phyloP scores from a whole-genome alignment of 2,888 invertebrate species.

The Thecophora atra region DNA sequence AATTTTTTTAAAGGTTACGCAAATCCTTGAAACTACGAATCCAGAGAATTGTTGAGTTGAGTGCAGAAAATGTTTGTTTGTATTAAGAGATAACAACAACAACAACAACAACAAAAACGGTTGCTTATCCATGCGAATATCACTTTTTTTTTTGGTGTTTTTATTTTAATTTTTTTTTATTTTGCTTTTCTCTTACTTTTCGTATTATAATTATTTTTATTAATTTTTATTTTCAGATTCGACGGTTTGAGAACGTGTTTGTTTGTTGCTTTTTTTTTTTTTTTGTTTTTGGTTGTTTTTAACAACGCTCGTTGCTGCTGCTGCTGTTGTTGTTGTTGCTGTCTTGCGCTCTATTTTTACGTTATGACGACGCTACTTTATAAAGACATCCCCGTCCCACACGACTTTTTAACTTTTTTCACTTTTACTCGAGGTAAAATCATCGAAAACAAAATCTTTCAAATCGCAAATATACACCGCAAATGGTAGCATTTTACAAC shows the following conservation, averaged over 20 bases:
- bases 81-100: too few species aligned
- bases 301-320: not conserved
- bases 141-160: too few species aligned
- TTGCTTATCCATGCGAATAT: too few species aligned
- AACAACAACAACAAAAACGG: too few species aligned
- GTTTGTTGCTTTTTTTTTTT: not conserved
- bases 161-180: too few species aligned
- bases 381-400: not conserved
- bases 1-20: too few species aligned
- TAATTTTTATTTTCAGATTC: constrained; percentile 12
- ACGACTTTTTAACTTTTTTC: not conserved
- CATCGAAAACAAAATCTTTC: not conserved
- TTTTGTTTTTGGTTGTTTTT: not conserved
- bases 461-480: constrained; percentile 17
- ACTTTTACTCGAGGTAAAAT: not conserved
- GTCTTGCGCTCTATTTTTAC: constrained; percentile 31
- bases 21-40: too few species aligned
- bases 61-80: too few species aligned
- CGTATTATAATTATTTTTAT: too few species aligned
- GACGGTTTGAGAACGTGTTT: constrained; percentile 26
- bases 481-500: not conserved
- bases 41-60: too few species aligned
- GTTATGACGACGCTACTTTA: constrained; percentile 18
- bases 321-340: not conserved
- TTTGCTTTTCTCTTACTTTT: too few species aligned